Conservation (phyloP, 2,888 invertebrate species). For the Eilema caniola region DNA sequence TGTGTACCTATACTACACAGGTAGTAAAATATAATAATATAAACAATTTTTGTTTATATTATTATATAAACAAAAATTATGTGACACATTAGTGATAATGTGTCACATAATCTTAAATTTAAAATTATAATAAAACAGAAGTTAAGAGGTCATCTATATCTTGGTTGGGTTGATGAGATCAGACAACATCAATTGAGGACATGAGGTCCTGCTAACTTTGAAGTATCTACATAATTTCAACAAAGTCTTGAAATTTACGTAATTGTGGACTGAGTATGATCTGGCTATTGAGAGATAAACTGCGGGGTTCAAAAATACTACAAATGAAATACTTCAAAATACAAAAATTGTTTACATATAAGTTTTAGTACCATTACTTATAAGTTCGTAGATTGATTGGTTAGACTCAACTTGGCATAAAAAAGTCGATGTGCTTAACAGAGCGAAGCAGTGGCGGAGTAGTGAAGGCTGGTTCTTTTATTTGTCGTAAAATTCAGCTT, state of each 20-base stretch:
- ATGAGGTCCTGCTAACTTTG: too few relatives aligned
- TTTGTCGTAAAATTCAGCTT: not conserved
- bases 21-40: not conserved
- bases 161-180: not conserved
- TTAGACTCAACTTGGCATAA: not conserved
- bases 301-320: not conserved
- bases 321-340: not conserved
- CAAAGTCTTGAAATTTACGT: not conserved
- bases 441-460: not conserved
- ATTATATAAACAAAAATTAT: too few relatives aligned
- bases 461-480: not conserved
- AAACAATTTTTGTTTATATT: too few relatives aligned
- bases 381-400: not conserved
- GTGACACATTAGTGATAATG: not conserved
- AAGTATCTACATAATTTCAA: constrained; percentile 3
- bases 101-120: not conserved
- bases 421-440: not conserved
- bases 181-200: not conserved
- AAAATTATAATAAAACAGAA: constrained; percentile 3
- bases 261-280: not conserved
- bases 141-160: not conserved
- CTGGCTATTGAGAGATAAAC: not conserved
- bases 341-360: too few relatives aligned
- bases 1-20: not conserved
- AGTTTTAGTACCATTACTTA: not conserved